Percentiles rank a stretch among this genome's conserved stretches.
phyloP scores from a whole-genome alignment of 2,113 vertebrate genomes.

The Terrapene triunguis region DNA sequence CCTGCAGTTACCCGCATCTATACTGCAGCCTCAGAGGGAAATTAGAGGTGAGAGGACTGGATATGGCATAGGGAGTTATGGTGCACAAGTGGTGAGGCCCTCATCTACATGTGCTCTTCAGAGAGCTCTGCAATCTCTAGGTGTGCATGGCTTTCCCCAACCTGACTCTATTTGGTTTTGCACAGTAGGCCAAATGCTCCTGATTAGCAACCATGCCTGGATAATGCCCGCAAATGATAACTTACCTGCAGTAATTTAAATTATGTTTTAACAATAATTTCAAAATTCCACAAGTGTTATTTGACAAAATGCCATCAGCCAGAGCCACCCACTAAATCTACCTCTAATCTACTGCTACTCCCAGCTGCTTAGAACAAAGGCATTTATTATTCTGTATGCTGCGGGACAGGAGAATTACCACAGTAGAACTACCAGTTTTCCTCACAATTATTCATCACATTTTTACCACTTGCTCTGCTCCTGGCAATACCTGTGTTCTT shows the following conservation, averaged over 20 bases:
- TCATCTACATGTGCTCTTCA: background rate
- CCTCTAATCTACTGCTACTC: background rate
- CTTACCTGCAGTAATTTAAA: background rate
- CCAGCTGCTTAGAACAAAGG: background rate
- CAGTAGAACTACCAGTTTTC: background rate
- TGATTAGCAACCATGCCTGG: background rate
- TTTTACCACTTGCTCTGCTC: background rate
- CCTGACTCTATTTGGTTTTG: background rate
- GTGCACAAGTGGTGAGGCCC: background rate
- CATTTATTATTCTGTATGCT: fast-evolving
- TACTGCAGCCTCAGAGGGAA: background rate
- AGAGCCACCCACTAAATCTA: background rate
- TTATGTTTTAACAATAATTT: background rate
- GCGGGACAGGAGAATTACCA: background rate
- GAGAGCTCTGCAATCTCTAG: background rate
- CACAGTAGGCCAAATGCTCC: background rate
- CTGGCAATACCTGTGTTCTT: background rate
- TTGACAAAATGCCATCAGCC: background rate
- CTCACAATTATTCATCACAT: background rate
- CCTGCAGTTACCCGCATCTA: background rate
- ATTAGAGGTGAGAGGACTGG: background rate
- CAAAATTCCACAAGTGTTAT: background rate
- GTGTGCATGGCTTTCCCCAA: too few relatives aligned
- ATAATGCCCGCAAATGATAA: background rate
- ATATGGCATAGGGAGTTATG: background rate